Percentiles rank a stretch among this genome's conserved stretches.
These are phyloP conservation scores for Brachionus sp. DNA, from an alignment of 1,140 invertebrate species.

Conservation along the genomic window DNA sequence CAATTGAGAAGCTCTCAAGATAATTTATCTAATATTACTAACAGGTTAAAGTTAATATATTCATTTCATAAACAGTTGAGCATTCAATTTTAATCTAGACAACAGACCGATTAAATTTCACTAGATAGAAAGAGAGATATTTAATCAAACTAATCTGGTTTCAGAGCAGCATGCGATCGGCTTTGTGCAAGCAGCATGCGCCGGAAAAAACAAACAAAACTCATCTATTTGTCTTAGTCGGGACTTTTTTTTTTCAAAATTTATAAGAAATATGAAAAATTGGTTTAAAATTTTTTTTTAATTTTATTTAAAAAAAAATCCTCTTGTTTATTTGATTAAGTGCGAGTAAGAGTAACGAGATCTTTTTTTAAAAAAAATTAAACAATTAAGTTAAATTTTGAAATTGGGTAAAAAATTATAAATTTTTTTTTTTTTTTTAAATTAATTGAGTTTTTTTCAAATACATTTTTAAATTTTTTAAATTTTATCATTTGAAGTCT, in stretches of 20 bases:
- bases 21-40: slow-evolving; percentile 36
- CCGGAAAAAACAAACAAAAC: background rate
- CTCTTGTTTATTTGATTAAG: no score
- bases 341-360: no score
- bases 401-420: no score
- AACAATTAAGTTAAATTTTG: no score
- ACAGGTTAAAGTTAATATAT: background rate
- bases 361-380: no score
- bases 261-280: background rate
- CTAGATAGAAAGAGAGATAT: background rate
- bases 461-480: no score
- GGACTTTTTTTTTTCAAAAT: background rate
- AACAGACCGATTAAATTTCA: slow-evolving; percentile 18
- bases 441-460: no score
- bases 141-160: background rate
- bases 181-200: background rate
- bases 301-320: no score
- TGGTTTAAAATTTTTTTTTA: no score
- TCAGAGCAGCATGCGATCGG: background rate
- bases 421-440: no score
- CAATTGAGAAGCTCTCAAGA: background rate
- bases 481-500: no score
- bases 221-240: background rate
- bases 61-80: background rate
- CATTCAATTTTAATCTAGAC: slow-evolving; percentile 1